Evolutionary conservation across 1,140 invertebrate species (phyloP), one percentile per base, ranked within the genome.

Genomic region (Chymomyza costata): DNA sequence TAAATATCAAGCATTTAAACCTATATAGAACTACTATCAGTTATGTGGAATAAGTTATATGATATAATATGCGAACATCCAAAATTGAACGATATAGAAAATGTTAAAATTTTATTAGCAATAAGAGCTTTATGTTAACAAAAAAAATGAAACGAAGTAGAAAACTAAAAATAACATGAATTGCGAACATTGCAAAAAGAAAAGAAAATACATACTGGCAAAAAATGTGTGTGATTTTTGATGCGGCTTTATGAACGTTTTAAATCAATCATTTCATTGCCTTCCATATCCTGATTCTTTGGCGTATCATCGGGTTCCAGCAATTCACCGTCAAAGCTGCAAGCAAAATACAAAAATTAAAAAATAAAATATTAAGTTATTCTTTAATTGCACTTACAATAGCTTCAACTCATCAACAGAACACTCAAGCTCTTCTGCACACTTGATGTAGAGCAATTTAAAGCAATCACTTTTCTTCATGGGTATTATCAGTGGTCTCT

Each of bases 231-330:
- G 6, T 6, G 28, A 6, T 30, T 6, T 30, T n/a, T n/a, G n/a
- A n/a, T n/a, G n/a, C n/a, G n/a, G n/a, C n/a, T n/a, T n/a, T n/a
- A n/a, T n/a, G n/a, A 13, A n/a, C 59, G 45, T 3, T n/a, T n/a
- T n/a, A 82, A 47, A 59, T 83, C 81, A 25, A 83, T 69, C 35
- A 69, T 57, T 58, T 83, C 81, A 39, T 73, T 81, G 14, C 76
- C 70, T 54, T 83, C 81, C 61, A 83, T 78, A 8, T 83, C 74
- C 16, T 83, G 61, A 32, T 67, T 63, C 7, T 44, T 49, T 0
- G 81, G 82, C 11, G 81, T 83, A 47, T 83, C 74, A 28, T 82
- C 45, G 1, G 55, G 57, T 6, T 82, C 67, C 17, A 83, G 30
- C 0, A 62, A 15, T 5, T 83, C 81, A 18, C 82, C 81, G 63